Percentiles rank a stretch among this genome's conserved stretches.
These are phyloP conservation scores for Linhomoeus sp. DNA, from an alignment of 2,888 invertebrate species.

Conservation along the genomic window DNA sequence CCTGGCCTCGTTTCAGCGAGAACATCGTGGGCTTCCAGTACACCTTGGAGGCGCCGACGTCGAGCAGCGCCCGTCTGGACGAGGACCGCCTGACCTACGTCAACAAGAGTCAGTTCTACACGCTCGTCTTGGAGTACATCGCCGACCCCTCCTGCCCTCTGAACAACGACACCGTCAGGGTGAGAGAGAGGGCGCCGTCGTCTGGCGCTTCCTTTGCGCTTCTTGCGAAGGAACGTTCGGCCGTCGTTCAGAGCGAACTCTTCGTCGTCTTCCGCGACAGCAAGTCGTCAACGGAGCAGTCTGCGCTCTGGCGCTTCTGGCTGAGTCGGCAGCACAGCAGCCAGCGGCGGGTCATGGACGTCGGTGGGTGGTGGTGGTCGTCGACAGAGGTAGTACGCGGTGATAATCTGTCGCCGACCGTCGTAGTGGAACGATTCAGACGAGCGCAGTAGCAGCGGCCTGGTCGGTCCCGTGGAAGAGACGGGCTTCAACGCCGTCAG, in stretches of 20 bases:
- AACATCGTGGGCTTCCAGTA: slow-evolving; percentile 82
- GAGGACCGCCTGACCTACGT: slow-evolving; percentile 98
- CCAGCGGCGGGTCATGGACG: slow-evolving; percentile 90
- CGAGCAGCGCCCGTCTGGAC: slow-evolving; percentile 86
- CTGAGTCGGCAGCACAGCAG: slow-evolving; percentile 93
- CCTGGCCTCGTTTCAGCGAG: too few species aligned
- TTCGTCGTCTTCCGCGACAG: slow-evolving; percentile 98
- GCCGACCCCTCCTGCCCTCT: slow-evolving; percentile 77
- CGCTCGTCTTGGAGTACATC: slow-evolving; percentile 82
- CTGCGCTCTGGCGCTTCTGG: slow-evolving; percentile 98
- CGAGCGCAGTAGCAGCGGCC: too few species aligned
- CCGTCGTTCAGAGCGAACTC: slow-evolving; percentile 80
- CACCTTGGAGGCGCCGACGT: slow-evolving; percentile 88
- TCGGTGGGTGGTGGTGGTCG: too few species aligned
- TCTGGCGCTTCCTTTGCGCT: too few species aligned
- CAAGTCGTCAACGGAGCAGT: slow-evolving; percentile 90
- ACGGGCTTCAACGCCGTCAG: too few species aligned
- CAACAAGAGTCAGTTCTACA: slow-evolving; percentile 53
- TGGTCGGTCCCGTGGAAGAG: too few species aligned
- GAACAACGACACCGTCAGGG: slow-evolving; percentile 88
- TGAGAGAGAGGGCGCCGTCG: too few species aligned
- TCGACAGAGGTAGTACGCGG: too few species aligned
- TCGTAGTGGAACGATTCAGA: too few species aligned
- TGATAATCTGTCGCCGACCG: too few species aligned
- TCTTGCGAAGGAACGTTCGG: too few species aligned